A percentile compares a stretch with the other conserved stretches of the same genome.
These are phyloP conservation scores for Lampris incognitus DNA, from an alignment of 2,113 vertebrate species.

Conservation along the genomic window DNA sequence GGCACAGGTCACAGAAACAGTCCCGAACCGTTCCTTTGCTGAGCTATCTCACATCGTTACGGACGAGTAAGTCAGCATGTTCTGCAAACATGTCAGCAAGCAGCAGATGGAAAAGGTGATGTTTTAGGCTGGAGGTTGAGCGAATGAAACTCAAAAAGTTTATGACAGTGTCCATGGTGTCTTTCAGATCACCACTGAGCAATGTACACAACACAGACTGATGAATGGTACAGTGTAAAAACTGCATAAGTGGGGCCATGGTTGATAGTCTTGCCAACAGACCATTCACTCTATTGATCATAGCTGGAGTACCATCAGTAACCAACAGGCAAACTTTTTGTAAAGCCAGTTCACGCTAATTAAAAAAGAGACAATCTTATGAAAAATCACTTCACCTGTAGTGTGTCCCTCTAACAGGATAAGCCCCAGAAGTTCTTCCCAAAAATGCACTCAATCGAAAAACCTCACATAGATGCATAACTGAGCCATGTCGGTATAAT, in stretches of 20 bases:
- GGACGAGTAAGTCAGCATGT: slow-evolving; percentile 9
- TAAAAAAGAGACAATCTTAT: background rate
- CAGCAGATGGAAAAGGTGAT: slow-evolving; percentile 16
- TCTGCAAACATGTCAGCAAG: slow-evolving; percentile 10
- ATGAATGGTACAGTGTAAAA: slow-evolving; percentile 17
- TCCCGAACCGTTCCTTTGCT: slow-evolving; percentile 13
- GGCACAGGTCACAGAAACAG: slow-evolving; percentile 19
- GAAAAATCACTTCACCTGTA: slow-evolving; percentile 15
- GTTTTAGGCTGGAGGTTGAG: slow-evolving; percentile 28
- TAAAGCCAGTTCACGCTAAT: background rate
- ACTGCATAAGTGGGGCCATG: slow-evolving; percentile 7
- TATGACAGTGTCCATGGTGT: slow-evolving; percentile 15
- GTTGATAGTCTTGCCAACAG: background rate
- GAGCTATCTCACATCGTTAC: slow-evolving; percentile 13
- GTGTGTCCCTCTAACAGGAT: background rate
- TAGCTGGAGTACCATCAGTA: background rate
- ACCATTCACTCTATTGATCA: background rate
- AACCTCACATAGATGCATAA: background rate
- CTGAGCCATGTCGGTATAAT: background rate
- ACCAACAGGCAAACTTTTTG: slow-evolving; percentile 3
- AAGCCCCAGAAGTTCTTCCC: background rate
- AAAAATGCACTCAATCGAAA: background rate
- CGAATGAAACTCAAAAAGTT: slow-evolving; percentile 14
- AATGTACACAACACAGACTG: slow-evolving; percentile 14
- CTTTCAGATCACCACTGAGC: slow-evolving; percentile 20